A percentile compares a stretch with the other conserved stretches of the same genome.
These are phyloP conservation scores for Cercopithecus mona DNA, from an alignment of 2,113 vertebrate species.

Conservation along the genomic window DNA sequence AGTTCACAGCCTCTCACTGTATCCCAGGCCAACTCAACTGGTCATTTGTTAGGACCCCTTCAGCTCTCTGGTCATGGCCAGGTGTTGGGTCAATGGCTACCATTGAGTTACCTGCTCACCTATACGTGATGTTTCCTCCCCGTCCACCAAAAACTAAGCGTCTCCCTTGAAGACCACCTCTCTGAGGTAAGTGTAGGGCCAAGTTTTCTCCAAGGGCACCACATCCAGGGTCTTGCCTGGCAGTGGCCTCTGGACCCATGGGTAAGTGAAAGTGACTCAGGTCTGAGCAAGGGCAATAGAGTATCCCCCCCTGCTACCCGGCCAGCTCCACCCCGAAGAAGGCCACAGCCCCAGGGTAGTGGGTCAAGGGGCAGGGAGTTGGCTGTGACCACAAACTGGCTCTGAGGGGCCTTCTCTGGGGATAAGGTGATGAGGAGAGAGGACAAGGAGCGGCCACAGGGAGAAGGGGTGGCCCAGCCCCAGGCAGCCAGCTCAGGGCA, in stretches of 20 bases:
- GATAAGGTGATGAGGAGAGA: constrained; percentile 57
- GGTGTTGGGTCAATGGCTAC: not conserved
- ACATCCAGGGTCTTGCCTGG: not conserved
- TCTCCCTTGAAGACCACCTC: not conserved
- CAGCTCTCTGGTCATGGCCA: not conserved
- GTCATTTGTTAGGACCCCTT: not conserved
- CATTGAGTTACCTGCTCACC: not conserved
- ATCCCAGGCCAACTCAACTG: not conserved
- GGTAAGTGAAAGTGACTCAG: not conserved
- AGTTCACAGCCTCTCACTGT: not conserved
- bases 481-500: not conserved
- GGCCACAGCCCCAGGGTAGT: not conserved
- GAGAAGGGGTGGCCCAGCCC: not conserved
- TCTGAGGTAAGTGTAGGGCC: not conserved
- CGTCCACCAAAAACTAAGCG: not conserved
- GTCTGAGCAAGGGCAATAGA: not conserved
- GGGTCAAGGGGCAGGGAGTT: constrained; percentile 75
- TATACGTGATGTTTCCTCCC: not conserved
- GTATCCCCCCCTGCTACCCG: not conserved
- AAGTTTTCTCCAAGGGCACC: not conserved
- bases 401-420: constrained; percentile 51
- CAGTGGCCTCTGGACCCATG: not conserved
- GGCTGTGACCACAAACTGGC: constrained; percentile 69
- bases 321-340: not conserved
- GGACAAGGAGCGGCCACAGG: not conserved